Evolutionary conservation across 2,888 invertebrate genomes (phyloP), one percentile per base, ranked within the genome.

Genomic region (Syrphus vitripennis): DNA sequence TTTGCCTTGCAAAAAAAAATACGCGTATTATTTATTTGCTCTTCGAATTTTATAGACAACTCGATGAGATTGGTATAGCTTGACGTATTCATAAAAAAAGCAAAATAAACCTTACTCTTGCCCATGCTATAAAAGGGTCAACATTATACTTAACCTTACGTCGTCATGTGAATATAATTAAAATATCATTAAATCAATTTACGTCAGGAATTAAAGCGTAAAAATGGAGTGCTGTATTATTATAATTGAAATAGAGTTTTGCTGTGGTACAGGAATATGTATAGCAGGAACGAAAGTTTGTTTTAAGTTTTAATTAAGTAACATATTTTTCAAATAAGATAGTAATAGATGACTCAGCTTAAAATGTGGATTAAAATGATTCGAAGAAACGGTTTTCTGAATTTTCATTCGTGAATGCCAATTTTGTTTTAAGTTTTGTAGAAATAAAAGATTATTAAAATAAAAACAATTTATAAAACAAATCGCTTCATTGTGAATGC

Each of bases 101-200:
- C 1, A 34, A 34, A 0, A 9, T 10, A 34, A 50, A 34, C 48
- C 34, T 50, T 48, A 31, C 10, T 50, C 59, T 31, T 37, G 57
- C 34, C 29, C 12, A 29, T 9, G 67, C 34, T 34, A 57, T 9
- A 40, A 70, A 72, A 67, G 69, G 86, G 86, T 86, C 65, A 78
- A 55, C 61, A 61, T 72, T 78, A 82, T 78, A 82, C 86, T 86
- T 86, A 82, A 86, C 86, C 86, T 78, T 45, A 70, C 77, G 77
- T 65, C 86, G 82, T 78, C 82, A 82, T 70, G 69, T 74, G 86
- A 72, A 78, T 82, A 69, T 34, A 82, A 86, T 86, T 86, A 86
- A 86, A 86, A 86, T 86, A 72, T 77, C 69, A 86, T 86, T 86
- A 77, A 86, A 78, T 77, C 86, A 74, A 82, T 86, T 78, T 86